Evolutionary conservation across 1,140 invertebrate genomes (phyloP).

Genomic region (Euura saliciscinereae): DNA sequence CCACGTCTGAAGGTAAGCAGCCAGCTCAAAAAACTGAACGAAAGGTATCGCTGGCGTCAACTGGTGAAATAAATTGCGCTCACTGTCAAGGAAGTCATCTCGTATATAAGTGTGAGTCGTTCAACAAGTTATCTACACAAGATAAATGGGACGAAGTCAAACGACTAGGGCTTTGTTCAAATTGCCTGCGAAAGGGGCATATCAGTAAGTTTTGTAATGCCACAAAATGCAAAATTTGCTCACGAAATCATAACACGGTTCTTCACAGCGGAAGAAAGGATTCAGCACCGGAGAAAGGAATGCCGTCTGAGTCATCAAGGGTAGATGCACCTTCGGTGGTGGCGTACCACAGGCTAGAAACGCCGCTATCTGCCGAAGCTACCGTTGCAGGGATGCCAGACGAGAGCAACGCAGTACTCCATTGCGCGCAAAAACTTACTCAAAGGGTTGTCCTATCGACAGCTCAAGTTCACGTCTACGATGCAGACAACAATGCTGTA

Average conservation of each 20-base stretch:
- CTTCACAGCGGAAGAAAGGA: conserved; percentile 4
- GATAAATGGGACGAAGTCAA: conserved; percentile 19
- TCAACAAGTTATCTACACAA: conserved; percentile 19
- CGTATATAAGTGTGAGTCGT: conserved; percentile 22
- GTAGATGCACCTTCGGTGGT: neutral
- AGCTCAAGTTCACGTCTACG: conserved; percentile 18
- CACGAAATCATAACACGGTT: conserved; percentile 16
- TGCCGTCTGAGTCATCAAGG: neutral
- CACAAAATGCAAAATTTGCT: too few species aligned
- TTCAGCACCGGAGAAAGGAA: conserved; percentile 8
- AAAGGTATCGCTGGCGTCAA: neutral
- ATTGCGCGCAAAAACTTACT: neutral
- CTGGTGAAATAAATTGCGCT: neutral
- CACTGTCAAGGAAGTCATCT: conserved; percentile 24
- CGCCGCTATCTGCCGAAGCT: neutral
- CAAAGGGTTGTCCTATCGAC: conserved; percentile 19
- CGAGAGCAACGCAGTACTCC: neutral
- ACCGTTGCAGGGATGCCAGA: neutral
- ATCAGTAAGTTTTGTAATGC: too few species aligned
- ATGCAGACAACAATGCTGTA: conserved; percentile 14
- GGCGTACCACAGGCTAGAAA: neutral
- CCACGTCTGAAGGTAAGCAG: neutral
- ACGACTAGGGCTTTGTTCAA: conserved; percentile 18
- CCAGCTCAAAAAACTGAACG: neutral
- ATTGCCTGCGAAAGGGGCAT: conserved; percentile 15